Conservation (phyloP, 2,113 vertebrate species). For the Anthoscopus minutus region DNA sequence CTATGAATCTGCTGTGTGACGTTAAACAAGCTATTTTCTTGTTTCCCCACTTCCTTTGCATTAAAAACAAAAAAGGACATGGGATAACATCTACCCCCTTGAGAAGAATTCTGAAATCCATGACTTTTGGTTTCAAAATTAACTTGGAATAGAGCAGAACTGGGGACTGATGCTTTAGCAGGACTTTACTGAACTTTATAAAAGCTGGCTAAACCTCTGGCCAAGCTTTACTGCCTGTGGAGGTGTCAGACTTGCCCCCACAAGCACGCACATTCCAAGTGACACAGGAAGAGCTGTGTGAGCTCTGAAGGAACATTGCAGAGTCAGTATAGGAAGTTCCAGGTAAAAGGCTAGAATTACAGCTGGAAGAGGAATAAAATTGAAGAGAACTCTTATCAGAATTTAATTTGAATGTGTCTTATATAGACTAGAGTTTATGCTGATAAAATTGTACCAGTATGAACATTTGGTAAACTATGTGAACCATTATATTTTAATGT, state of each 20-base stretch:
- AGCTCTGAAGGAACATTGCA: background rate
- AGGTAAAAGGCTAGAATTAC: background rate
- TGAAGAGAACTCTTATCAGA: background rate
- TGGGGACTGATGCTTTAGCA: background rate
- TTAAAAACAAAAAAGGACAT: background rate
- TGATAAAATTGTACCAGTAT: background rate
- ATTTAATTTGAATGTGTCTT: background rate
- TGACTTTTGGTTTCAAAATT: background rate
- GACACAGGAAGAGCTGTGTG: background rate
- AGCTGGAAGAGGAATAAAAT: background rate
- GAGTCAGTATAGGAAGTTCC: accelerated
- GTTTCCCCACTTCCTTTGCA: background rate
- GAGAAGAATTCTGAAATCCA: background rate
- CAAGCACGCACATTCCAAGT: background rate
- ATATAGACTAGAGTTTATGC: background rate
- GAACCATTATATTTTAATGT: background rate
- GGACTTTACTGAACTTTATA: background rate
- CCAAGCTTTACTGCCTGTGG: background rate
- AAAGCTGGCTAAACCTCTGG: background rate
- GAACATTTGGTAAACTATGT: background rate
- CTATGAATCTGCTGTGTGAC: background rate
- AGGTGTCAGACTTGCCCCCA: background rate
- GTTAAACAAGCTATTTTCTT: background rate
- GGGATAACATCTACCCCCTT: background rate
- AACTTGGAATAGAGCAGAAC: background rate